A percentile compares a stretch with the other conserved stretches of the same genome.
These are phyloP conservation scores for Operophtera brumata DNA, from an alignment of 2,888 invertebrate genomes.

Conservation along the genomic window DNA sequence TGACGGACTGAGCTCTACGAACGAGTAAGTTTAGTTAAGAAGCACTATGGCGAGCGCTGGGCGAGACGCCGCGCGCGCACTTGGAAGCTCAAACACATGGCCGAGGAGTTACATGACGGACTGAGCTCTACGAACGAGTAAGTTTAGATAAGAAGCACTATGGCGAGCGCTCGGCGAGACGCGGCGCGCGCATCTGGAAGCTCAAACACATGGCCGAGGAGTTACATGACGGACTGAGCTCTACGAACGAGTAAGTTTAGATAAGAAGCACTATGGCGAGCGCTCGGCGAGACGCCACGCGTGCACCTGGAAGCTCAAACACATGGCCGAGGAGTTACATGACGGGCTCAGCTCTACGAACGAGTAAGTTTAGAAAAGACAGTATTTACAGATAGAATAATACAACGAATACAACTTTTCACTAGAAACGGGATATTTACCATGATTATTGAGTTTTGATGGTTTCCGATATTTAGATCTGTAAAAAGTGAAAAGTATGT, in stretches of 20 bases:
- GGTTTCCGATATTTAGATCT: too few species aligned
- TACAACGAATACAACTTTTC: too few species aligned
- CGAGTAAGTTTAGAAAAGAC: constrained; percentile 50
- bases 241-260: constrained; percentile 77
- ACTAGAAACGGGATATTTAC: too few species aligned
- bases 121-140: constrained; percentile 80
- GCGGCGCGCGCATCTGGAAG: constrained; percentile 93
- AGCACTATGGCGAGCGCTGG: constrained; percentile 83
- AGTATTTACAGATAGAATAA: too few species aligned
- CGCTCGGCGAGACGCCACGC: constrained; percentile 84
- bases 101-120: constrained; percentile 80
- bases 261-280: constrained; percentile 90
- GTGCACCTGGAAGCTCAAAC: constrained; percentile 95
- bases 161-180: constrained; percentile 76
- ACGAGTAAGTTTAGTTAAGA: constrained; percentile 86
- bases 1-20: constrained; percentile 82
- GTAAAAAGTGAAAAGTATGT: too few species aligned
- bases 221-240: constrained; percentile 81
- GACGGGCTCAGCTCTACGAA: constrained; percentile 83
- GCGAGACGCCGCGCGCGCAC: constrained; percentile 86
- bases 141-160: constrained; percentile 92
- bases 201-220: constrained; percentile 90
- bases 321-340: constrained; percentile 83
- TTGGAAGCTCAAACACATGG: constrained; percentile 96
- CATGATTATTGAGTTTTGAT: too few species aligned